A percentile compares a stretch with the other conserved stretches of the same genome.
These are phyloP conservation scores for Puntigrus tetrazona DNA, from an alignment of 2,113 vertebrate genomes.

Conservation along the genomic window DNA sequence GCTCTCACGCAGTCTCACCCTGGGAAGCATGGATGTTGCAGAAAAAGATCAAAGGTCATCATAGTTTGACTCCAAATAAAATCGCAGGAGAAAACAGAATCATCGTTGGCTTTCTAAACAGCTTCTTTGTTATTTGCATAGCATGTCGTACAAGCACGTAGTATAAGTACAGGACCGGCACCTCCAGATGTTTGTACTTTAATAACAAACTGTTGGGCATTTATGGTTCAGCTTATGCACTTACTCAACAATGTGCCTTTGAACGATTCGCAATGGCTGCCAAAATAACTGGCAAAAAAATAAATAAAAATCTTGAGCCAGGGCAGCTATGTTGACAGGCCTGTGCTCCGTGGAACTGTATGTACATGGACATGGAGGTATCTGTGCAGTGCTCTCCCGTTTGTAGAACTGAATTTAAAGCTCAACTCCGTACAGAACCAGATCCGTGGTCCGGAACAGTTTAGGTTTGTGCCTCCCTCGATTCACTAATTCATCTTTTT, in stretches of 20 bases:
- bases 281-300: background rate
- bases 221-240: conserved; percentile 10
- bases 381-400: background rate
- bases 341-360: background rate
- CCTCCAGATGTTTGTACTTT: conserved; percentile 20
- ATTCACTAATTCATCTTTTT: background rate
- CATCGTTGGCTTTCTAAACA: background rate
- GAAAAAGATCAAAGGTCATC: conserved; percentile 31
- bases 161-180: background rate
- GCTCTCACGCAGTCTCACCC: conserved; percentile 46
- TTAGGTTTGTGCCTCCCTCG: background rate
- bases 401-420: background rate
- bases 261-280: background rate
- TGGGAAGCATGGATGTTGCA: conserved; percentile 38
- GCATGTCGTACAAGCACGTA: background rate
- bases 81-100: conserved; percentile 15
- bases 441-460: background rate
- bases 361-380: background rate
- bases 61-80: conserved; percentile 44
- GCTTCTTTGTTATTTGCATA: background rate
- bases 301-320: background rate
- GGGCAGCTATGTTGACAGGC: background rate
- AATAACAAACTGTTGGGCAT: conserved; percentile 22
- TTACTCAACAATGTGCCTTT: conserved; percentile 21
- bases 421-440: background rate